Evolutionary conservation across 2,113 vertebrate genomes (phyloP).

Genomic region (Malurus cyaneus): DNA sequence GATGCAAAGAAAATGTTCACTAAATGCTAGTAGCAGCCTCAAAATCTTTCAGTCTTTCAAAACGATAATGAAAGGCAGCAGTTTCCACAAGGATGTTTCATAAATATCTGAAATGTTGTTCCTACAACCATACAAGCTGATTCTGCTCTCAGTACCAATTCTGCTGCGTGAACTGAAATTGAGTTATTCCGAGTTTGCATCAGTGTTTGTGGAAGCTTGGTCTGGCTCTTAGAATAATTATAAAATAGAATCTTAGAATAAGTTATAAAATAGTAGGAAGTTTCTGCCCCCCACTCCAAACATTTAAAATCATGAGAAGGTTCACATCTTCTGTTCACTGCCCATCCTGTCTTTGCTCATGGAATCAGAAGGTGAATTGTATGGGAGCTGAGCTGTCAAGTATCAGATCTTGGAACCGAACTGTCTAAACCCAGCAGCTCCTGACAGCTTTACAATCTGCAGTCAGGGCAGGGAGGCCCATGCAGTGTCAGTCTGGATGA

Average conservation of each 20-base stretch:
- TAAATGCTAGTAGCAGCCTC: not conserved
- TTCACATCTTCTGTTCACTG: not conserved
- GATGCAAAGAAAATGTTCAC: not conserved
- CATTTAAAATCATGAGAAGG: not conserved
- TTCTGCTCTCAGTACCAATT: not conserved
- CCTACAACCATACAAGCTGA: not conserved
- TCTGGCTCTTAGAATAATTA: not conserved
- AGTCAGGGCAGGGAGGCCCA: not conserved
- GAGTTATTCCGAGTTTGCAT: not conserved
- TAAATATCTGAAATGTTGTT: not conserved
- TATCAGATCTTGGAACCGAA: not conserved
- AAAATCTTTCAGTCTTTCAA: not conserved
- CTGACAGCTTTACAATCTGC: not conserved
- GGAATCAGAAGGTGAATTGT: not conserved
- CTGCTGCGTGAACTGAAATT: not conserved
- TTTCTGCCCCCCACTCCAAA: not conserved
- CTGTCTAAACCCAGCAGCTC: not conserved
- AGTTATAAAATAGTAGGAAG: not conserved
- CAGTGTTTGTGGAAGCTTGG: not conserved
- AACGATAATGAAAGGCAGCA: not conserved
- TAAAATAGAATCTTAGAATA: not conserved
- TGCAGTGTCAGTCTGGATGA: not conserved
- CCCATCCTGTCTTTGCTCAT: not conserved
- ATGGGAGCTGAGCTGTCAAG: not conserved
- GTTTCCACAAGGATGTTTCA: not conserved